Conservation (phyloP, 2,888 invertebrate genomes). For the Saturnia pavonia region DNA sequence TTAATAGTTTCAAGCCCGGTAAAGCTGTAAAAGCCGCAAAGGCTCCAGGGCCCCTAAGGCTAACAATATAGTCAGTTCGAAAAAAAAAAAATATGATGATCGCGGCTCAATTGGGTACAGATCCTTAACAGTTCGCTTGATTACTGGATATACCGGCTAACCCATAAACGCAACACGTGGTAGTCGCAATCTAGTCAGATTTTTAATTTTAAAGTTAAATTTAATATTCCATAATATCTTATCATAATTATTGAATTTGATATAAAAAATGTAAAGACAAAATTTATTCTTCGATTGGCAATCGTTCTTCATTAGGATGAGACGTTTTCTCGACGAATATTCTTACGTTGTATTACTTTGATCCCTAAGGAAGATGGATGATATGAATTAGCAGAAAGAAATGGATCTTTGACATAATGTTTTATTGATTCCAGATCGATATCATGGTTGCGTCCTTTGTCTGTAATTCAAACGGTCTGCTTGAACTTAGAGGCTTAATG, state of each 20-base stretch:
- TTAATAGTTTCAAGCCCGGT: too few species aligned
- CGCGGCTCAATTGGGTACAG: too few species aligned
- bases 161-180: too few species aligned
- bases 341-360: constrained; percentile 20
- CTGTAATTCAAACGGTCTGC: constrained; percentile 40
- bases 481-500: constrained; percentile 56
- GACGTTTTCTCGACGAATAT: constrained; percentile 30
- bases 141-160: too few species aligned
- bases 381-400: constrained; percentile 23
- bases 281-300: constrained; percentile 31
- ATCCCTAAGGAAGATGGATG: constrained; percentile 28
- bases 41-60: too few species aligned
- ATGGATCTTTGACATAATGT: constrained; percentile 22
- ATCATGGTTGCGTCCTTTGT: constrained; percentile 65
- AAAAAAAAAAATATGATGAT: too few species aligned
- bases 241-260: background rate
- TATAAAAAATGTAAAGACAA: constrained; percentile 21
- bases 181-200: background rate
- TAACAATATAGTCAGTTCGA: too few species aligned
- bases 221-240: background rate
- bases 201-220: background rate
- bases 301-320: constrained; percentile 34
- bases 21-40: too few species aligned
- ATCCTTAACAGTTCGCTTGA: too few species aligned
- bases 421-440: constrained; percentile 58